Conservation (phyloP, 64 coral and sea anemone species). For the Montipora sp. region DNA sequence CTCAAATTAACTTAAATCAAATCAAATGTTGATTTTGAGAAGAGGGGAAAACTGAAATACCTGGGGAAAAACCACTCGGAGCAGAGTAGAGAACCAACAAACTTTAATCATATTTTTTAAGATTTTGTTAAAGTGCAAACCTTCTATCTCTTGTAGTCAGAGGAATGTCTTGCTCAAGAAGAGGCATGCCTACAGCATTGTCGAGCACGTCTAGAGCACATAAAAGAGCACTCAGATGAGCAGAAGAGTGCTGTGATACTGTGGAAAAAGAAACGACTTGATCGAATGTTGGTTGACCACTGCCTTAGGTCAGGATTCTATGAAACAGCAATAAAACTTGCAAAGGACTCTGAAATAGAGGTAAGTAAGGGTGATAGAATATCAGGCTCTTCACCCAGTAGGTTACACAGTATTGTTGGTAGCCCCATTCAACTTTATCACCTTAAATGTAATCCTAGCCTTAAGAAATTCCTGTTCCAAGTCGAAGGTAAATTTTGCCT, state of each 20-base stretch:
- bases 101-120: neutral
- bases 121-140: neutral
- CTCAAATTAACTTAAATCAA: no score
- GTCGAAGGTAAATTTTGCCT: no score
- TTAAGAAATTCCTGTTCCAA: no score
- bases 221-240: conserved; percentile 91
- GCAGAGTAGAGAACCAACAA: no score
- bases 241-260: conserved; percentile 84
- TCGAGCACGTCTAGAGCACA: conserved; percentile 82
- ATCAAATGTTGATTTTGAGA: no score
- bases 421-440: no score
- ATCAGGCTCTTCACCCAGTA: no score
- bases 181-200: conserved; percentile 88
- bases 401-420: no score
- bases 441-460: no score
- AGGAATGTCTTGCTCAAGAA: conserved; percentile 93
- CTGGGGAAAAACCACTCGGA: no score
- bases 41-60: no score
- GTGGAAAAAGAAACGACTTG: conserved; percentile 96
- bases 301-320: conserved; percentile 92
- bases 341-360: conserved; percentile 92
- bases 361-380: conserved; percentile 9
- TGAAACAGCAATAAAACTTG: conserved; percentile 90
- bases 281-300: conserved; percentile 98
- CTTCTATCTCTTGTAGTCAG: conserved; percentile 60